Base-by-base conservation (phyloP, 1,140 invertebrate genomes). In the Neuroterus valhalla region DNA sequence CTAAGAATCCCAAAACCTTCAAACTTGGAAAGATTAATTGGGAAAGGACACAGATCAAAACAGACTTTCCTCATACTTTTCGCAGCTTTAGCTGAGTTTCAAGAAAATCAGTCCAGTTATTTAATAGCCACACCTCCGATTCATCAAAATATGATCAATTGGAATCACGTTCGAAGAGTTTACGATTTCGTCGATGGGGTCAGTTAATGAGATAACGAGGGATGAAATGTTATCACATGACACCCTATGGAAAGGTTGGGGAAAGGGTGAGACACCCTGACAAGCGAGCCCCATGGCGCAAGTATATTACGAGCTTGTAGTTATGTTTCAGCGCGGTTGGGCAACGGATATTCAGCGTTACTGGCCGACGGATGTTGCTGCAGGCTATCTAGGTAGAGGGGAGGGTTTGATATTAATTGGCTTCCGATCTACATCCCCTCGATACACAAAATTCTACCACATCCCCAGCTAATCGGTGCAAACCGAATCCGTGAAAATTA, bases 321-420 rank as follows among this genome's bases (percentile, higher is more conserved):
- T 80, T 81, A 81, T 81, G 82, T 86, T 86, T 86, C 85, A 84
- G 68, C 83, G 76, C 55, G 76, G 72, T 74, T 77, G 77, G 80
- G 77, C 72, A 67, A 71, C 76, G 77, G 76, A 81, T 81, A 81
- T 81, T 77, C 80, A 44, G 62, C 43, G 71, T 72, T 45, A 66
- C 62, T 62, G 55, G 45, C 71, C 66, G 55, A 72, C 43, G 52
- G 55, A 46, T 62, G 62, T 26, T 70, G 31, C 48, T 44, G 55
- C 69, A 62, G 55, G 55, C 55, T 26, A 31, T 15, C 26, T 26
- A 23, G 10, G 71, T 50, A 31, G 72, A 75, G 76, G 77, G 78
- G 84, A 77, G 73, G 68, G 74, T 67, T 72, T 77, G 74, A 82
- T 88, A 89, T 88, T 89, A 89, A 89, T 89, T 87, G 85, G 86